Evolutionary conservation across 2,113 vertebrate species (phyloP), one percentile per base, ranked within the genome.

Genomic region (Thamnaconus septentrionalis): DNA sequence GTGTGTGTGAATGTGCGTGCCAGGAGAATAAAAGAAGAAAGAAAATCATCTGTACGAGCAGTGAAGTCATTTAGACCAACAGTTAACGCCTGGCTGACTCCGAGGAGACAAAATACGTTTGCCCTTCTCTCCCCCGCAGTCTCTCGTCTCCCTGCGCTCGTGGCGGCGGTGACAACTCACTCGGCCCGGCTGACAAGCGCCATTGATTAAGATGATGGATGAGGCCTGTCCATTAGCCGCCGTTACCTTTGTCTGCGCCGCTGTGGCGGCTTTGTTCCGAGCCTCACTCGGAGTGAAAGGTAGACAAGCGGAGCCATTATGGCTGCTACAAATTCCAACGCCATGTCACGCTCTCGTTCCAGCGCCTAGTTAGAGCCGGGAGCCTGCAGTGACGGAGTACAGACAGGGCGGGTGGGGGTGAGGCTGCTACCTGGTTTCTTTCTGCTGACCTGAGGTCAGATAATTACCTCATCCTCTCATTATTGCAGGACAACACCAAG

Each of bases 201-300:
- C 79, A 86, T 88, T 80, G 87, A 88, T 79, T 80, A 46, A 75
- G 61, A 87, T 91, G 91, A 91, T 89, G 79, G 90, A 92, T 88
- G 90, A 89, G 83, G 57, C 56, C 84, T 89, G 89, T 91, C 89
- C 85, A 86, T 89, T 91, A 91, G 80, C 77, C 81, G 76, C 85
- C 86, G 86, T 85, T 89, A 90, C 82, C 88, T 89, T 85, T 87
- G 85, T 87, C 85, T 87, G 74, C 75, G 64, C 58, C 69, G 75
- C 67, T 80, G 81, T 59, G 85, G 78, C 81, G 83, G 81, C 88
- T 90, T 89, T 87, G 87, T 87, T 85, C 83, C 79, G 84, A 79
- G 82, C 18, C 81, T 86, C 86, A 82, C 80, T 90, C 87, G 87
- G 75, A 85, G 61, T 84, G 81, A 88, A 85, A 84, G 85, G 69